Base-by-base conservation (phyloP, 2,888 invertebrate species). In the Chirona hameri region DNA sequence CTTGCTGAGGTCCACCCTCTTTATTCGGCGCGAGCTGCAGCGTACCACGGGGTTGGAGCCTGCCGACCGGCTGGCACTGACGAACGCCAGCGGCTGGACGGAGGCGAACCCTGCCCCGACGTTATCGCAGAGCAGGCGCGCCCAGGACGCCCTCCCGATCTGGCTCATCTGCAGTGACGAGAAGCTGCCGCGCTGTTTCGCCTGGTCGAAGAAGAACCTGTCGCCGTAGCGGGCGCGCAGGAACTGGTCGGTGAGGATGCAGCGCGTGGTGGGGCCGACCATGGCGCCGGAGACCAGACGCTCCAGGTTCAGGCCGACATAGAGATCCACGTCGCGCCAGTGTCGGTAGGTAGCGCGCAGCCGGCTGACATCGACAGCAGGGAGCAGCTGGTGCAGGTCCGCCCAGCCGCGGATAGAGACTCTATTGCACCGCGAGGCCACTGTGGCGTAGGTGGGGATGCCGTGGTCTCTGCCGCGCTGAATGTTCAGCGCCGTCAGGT, bases 31-130 rank as follows among this genome's bases (percentile, higher is more conserved):
- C 14, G 72, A 72, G 4, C 18, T 29, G 18, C 79, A 79, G 79
- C n/a, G 24, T 0, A 79, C 46, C 10, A 79, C 48, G 1, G 46
- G 46, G 79, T 79, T 79, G 10, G n/a, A 10, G 1, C 27, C 10
- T 18, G 7, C 31, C 10, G 21, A 39, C 0, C 39, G 15, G n/a
- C 24, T 46, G 0, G 79, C 21, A n/a, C 24, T 24, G n/a, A 48
- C 10, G 48, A 96, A 95, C 0, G 93, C 94, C 87, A 92, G 94
- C 0, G 95, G 94, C 87, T 96, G 96, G 24, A 96, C 91, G 83
- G 91, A 91, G 12, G 89, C 88, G 79, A 79, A 79, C 39, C 48
- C 91, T 52, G 90, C 90, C 85, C 90, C 91, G 85, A 92, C 89
- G 0, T 92, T 92, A 80, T 91, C 90, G 86, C 93, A 93, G 12